Conservation (phyloP, 1,140 invertebrate species). For the Apis laboriosa region DNA sequence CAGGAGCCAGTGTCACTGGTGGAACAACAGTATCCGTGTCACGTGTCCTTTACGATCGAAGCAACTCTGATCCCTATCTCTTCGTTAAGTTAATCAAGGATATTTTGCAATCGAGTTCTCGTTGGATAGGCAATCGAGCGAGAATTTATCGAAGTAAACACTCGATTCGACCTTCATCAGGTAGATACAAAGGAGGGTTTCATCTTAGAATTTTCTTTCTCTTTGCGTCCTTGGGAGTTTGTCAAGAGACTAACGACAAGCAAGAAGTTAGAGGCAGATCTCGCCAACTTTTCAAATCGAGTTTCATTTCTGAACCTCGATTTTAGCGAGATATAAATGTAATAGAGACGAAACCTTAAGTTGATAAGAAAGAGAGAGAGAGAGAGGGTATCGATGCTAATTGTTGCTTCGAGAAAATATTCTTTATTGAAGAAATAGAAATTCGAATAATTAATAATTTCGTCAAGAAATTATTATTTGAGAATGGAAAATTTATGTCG, state of each 20-base stretch:
- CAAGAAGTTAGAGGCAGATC: background rate
- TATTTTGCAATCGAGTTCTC: background rate
- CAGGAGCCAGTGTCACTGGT: background rate
- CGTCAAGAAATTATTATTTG: too few relatives aligned
- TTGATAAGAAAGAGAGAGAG: too few relatives aligned
- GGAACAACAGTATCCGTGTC: background rate
- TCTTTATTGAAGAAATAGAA: too few relatives aligned
- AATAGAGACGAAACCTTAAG: background rate
- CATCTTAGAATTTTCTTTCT: background rate
- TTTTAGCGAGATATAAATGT: background rate
- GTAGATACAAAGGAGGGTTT: background rate
- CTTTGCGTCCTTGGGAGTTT: background rate
- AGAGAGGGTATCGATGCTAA: background rate
- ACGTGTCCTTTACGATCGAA: background rate
- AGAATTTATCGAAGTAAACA: background rate
- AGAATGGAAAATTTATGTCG: too few relatives aligned
- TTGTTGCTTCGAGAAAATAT: too few relatives aligned
- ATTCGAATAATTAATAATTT: too few relatives aligned
- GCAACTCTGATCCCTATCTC: background rate
- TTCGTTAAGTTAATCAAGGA: conserved; percentile 27
- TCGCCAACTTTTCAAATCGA: background rate
- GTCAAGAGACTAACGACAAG: conserved; percentile 8
- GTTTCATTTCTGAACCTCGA: background rate
- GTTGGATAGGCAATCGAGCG: too few relatives aligned
- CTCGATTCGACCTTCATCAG: background rate